A percentile compares a stretch with the other conserved stretches of the same genome.
These are phyloP conservation scores for Leucophenga varia DNA, from an alignment of 1,140 invertebrate species.

Conservation along the genomic window DNA sequence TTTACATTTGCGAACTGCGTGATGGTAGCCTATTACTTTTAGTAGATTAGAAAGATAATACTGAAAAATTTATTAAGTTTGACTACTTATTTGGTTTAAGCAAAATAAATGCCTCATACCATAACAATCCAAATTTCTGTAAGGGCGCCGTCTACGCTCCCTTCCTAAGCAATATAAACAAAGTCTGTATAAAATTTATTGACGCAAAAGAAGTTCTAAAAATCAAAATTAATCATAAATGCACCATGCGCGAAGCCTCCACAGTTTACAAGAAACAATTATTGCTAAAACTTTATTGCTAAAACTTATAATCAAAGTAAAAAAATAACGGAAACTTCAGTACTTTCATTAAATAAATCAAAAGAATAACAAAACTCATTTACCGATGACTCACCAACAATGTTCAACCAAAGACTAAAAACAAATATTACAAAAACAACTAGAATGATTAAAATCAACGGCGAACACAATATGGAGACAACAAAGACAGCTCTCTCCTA, in stretches of 20 bases:
- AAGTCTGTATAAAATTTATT: too few species aligned
- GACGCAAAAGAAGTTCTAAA: slow-evolving; percentile 6
- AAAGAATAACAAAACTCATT: neutral
- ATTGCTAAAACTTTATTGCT: neutral
- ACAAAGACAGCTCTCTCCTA: too few species aligned
- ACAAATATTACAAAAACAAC: neutral
- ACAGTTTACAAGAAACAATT: neutral
- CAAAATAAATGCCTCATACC: neutral
- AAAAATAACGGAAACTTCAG: neutral
- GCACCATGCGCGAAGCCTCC: neutral
- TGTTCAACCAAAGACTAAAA: neutral
- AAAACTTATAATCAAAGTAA: neutral
- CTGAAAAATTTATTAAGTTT: too few species aligned
- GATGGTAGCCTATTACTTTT: too few species aligned
- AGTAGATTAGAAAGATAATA: too few species aligned
- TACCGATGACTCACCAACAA: neutral
- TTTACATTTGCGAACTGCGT: too few species aligned
- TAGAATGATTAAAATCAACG: too few species aligned
- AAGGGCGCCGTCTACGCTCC: slow-evolving; percentile 1
- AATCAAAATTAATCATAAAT: slow-evolving; percentile 2
- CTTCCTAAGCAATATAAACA: neutral
- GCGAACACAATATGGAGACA: too few species aligned
- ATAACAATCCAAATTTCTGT: neutral
- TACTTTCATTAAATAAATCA: neutral
- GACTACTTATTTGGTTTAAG: too few species aligned